Evolutionary conservation across 2,113 vertebrate species (phyloP).

Genomic region (Caloenas nicobarica): DNA sequence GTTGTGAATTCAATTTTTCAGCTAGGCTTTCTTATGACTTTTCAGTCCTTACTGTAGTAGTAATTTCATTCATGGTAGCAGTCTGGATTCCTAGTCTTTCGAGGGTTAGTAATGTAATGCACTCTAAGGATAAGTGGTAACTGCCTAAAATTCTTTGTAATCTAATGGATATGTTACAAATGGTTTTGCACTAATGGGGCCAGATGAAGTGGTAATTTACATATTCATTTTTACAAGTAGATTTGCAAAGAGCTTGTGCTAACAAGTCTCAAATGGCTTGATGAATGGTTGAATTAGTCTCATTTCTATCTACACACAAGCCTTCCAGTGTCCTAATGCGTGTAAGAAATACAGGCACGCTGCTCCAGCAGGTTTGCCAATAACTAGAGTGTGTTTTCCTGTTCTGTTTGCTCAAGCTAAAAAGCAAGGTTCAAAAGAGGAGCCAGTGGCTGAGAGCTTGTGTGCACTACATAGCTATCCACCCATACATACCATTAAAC

Average conservation of each 20-base stretch:
- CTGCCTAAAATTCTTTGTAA: background rate
- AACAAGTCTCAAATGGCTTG: background rate
- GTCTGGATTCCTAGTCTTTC: background rate
- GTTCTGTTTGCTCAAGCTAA: background rate
- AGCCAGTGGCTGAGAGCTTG: background rate
- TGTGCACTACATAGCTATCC: background rate
- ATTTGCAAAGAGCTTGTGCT: background rate
- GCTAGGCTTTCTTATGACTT: background rate
- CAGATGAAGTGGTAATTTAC: background rate
- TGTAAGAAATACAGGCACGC: background rate
- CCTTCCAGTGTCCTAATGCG: background rate
- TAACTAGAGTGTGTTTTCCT: background rate
- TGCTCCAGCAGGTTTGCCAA: background rate
- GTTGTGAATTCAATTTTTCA: background rate
- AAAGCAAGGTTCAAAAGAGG: background rate
- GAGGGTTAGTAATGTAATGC: background rate
- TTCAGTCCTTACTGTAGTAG: background rate
- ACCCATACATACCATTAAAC: background rate
- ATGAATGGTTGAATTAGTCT: background rate
- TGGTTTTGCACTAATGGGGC: background rate
- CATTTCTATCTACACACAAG: background rate
- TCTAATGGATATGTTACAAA: background rate
- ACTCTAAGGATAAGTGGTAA: background rate
- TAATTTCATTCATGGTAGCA: background rate
- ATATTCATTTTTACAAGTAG: background rate